A percentile compares a stretch with the other conserved stretches of the same genome.
These are phyloP conservation scores for Chelmon rostratus DNA, from an alignment of 2,797 vertebrate genomes.

Conservation along the genomic window DNA sequence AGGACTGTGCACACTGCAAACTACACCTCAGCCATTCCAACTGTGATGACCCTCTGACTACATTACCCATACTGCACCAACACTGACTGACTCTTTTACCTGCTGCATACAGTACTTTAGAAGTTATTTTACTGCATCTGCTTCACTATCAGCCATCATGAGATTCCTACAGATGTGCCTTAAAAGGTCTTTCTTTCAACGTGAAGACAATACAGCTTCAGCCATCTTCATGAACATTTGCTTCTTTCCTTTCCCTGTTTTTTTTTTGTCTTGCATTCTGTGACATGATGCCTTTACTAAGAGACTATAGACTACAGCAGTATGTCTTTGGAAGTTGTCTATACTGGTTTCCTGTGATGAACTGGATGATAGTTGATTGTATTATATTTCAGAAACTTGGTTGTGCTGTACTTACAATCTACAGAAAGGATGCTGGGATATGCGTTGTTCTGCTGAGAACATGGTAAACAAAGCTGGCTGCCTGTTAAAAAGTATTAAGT, in stretches of 20 bases:
- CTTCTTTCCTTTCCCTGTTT: neutral
- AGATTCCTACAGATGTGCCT: neutral
- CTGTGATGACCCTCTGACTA: slow-evolving; percentile 44
- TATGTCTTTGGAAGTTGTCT: too few relatives aligned
- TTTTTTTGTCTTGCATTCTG: neutral
- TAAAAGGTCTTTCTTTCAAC: neutral
- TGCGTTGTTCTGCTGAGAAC: too few relatives aligned
- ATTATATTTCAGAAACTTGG: too few relatives aligned
- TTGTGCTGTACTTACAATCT: too few relatives aligned
- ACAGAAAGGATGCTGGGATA: too few relatives aligned
- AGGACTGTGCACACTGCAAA: slow-evolving; percentile 63
- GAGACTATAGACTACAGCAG: too few relatives aligned
- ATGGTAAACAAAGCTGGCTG: too few relatives aligned
- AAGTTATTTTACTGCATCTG: neutral
- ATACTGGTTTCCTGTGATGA: too few relatives aligned
- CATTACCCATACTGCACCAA: slow-evolving; percentile 4
- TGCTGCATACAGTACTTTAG: neutral
- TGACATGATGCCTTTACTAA: neutral
- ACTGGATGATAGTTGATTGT: too few relatives aligned
- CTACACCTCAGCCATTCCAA: slow-evolving; percentile 49
- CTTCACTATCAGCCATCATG: neutral
- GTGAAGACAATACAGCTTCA: neutral
- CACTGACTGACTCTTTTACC: neutral
- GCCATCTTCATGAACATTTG: neutral
- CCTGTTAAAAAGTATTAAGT: too few relatives aligned